A percentile compares a stretch with the other conserved stretches of the same genome.
Evolutionary conservation across 2,113 vertebrate genomes (phyloP).

Genomic region (Micronycteris hirsuta): DNA sequence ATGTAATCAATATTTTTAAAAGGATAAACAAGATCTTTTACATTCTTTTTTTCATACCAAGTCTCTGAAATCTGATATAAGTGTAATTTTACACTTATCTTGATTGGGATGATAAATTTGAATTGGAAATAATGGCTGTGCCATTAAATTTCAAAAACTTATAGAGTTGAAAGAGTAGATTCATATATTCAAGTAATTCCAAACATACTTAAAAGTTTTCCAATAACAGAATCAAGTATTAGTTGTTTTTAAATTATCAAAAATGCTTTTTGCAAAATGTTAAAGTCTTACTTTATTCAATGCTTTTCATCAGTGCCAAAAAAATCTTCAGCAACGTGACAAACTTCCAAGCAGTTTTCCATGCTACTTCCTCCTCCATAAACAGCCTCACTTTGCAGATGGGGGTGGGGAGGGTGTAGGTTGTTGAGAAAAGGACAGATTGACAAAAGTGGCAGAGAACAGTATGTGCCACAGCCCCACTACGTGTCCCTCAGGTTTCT

Average conservation of each 20-base stretch:
- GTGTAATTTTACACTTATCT: background rate
- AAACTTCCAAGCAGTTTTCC: background rate
- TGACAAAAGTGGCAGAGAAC: background rate
- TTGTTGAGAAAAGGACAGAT: background rate
- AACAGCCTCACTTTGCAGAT: background rate
- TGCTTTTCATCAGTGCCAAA: background rate
- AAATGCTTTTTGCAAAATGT: background rate
- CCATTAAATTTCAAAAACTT: conserved; percentile 10
- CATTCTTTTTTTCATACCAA: background rate
- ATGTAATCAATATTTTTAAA: background rate
- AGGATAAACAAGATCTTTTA: background rate
- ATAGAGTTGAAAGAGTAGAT: background rate
- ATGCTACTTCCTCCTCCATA: background rate
- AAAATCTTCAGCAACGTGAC: background rate
- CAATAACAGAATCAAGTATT: background rate
- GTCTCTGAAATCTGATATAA: background rate
- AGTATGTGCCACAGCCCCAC: background rate
- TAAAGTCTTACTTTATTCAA: background rate
- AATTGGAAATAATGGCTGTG: conserved; percentile 13
- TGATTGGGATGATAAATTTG: background rate
- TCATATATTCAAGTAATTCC: background rate
- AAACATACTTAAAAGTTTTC: background rate
- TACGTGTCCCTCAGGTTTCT: background rate
- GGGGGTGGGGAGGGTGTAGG: no score
- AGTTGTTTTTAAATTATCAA: background rate